These are phyloP conservation scores for Tetramorium parvispinum DNA, from an alignment of 1,140 invertebrate genomes.

Conservation along the genomic window DNA sequence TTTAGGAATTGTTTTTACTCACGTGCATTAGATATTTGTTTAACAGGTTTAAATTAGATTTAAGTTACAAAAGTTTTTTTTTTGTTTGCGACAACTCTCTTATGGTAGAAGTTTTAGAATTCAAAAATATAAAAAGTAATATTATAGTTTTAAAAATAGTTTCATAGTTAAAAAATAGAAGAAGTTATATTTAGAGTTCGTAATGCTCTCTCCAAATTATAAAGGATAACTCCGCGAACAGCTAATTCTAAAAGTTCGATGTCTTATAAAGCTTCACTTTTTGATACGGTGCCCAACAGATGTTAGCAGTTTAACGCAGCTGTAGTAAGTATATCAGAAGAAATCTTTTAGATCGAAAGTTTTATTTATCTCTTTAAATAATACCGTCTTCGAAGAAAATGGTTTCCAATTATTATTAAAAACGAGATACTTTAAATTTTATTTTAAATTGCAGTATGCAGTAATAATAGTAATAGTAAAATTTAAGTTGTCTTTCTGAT, in stretches of 20 bases:
- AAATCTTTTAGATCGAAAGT: not conserved
- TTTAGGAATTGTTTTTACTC: not conserved
- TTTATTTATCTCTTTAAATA: not conserved
- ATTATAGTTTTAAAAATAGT: not conserved
- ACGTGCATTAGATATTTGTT: not conserved
- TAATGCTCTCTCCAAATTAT: not conserved
- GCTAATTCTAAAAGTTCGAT: not conserved
- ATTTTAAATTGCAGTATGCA: not conserved
- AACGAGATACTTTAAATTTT: not conserved
- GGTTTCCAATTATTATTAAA: not conserved
- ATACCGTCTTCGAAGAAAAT: not conserved
- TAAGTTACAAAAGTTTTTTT: not conserved
- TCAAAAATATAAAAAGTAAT: not conserved
- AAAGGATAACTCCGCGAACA: not conserved
- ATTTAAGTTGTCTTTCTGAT: not conserved
- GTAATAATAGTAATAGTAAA: not conserved
- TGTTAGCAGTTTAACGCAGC: not conserved
- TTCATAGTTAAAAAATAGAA: not conserved
- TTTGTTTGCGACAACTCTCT: not conserved
- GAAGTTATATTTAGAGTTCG: not conserved
- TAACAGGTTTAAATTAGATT: not conserved
- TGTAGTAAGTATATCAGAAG: not conserved
- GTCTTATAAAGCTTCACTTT: not conserved
- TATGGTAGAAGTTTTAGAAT: too few species aligned
- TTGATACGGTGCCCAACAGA: slow-evolving; percentile 9